Conservation (phyloP, 1,140 invertebrate genomes). For the Linepithema humile region DNA sequence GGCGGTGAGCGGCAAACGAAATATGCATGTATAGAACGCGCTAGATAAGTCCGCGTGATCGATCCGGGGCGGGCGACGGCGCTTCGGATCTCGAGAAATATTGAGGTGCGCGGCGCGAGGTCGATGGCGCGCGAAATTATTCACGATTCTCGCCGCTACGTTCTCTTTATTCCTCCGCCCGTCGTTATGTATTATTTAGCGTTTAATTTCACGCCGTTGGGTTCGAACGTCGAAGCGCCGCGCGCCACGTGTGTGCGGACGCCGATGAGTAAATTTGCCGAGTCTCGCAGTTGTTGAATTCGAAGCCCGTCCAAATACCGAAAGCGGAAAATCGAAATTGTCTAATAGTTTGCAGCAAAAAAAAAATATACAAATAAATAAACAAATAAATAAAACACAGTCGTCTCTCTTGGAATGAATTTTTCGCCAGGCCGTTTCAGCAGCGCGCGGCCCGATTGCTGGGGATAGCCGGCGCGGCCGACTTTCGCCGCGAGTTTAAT, state of each 20-base stretch:
- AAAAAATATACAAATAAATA: too few species aligned
- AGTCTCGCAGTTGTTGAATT: background rate
- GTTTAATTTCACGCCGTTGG: slow-evolving; percentile 29
- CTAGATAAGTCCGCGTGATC: slow-evolving; percentile 21
- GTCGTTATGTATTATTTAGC: slow-evolving; percentile 50
- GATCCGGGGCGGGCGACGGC: slow-evolving; percentile 1
- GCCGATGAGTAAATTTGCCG: background rate
- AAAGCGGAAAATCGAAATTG: background rate
- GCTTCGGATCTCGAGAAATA: slow-evolving; percentile 34
- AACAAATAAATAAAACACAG: too few species aligned
- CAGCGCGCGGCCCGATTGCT: slow-evolving; percentile 18
- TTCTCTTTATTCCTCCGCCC: slow-evolving; percentile 23
- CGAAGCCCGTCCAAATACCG: background rate
- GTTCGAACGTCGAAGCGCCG: slow-evolving; percentile 34
- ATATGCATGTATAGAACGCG: slow-evolving; percentile 32
- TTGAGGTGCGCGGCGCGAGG: background rate
- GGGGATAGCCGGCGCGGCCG: slow-evolving; percentile 38
- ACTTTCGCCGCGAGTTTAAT: slow-evolving; percentile 70
- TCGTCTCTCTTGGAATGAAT: background rate
- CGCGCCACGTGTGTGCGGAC: background rate
- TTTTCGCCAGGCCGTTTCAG: background rate
- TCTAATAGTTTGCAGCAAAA: background rate
- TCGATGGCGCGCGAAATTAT: slow-evolving; percentile 36
- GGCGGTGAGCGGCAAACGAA: slow-evolving; percentile 28
- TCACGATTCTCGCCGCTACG: background rate